Conservation (phyloP, 2,888 invertebrate species). For the Adelphocoris suturalis region DNA sequence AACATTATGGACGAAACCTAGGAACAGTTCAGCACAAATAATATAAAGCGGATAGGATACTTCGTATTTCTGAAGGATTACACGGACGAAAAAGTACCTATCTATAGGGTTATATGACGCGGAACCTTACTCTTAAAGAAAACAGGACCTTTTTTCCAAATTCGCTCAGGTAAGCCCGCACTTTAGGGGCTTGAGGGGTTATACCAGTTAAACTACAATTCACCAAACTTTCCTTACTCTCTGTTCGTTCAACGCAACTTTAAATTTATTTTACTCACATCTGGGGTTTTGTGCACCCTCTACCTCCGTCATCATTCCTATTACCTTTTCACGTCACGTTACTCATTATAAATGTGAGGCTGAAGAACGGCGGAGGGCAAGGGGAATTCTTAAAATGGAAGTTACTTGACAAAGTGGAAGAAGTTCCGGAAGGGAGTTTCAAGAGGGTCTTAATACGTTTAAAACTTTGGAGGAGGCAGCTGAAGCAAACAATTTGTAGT, state of each 20-base stretch:
- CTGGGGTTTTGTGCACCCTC: constrained; percentile 4
- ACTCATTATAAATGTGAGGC: constrained; percentile 56
- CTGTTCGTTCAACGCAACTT: constrained; percentile 38
- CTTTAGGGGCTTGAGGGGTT: not conserved
- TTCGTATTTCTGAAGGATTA: not conserved
- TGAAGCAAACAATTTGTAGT: not conserved
- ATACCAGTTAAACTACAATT: constrained; percentile 18
- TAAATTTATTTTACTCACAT: constrained; percentile 42
- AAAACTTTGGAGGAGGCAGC: constrained; percentile 9
- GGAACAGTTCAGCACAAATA: too few relatives aligned
- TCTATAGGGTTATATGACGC: constrained; percentile 8
- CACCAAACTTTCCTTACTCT: not conserved
- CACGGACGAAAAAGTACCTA: constrained; percentile 11
- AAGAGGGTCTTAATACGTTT: constrained; percentile 18
- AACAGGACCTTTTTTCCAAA: not conserved
- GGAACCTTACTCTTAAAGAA: constrained; percentile 12
- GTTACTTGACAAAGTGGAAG: constrained; percentile 31
- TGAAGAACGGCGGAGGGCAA: not conserved
- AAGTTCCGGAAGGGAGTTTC: constrained; percentile 5
- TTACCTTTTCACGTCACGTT: constrained; percentile 59
- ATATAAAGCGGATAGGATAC: too few relatives aligned
- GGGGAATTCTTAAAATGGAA: constrained; percentile 47
- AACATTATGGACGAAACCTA: too few relatives aligned
- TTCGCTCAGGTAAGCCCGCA: constrained; percentile 25
- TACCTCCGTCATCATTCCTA: not conserved